Base-by-base conservation (phyloP, 2,888 invertebrate species). In the Magallana nippona region DNA sequence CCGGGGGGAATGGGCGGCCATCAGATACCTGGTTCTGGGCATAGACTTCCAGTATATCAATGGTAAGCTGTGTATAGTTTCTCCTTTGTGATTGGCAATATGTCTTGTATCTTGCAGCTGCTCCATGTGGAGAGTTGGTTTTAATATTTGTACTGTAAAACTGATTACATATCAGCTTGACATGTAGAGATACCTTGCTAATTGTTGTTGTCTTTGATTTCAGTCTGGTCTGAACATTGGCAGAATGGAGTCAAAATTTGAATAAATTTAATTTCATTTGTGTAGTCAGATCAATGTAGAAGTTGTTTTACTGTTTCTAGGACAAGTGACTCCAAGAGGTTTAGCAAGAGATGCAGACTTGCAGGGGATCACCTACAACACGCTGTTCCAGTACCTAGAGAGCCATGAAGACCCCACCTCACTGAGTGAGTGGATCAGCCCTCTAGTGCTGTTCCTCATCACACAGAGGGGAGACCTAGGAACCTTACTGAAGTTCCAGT, bases 11-110 rank as follows among this genome's bases (percentile, higher is more conserved):
- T 90, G 90, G 90, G 81, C 84, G 56, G 83, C 85, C 27, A 85
- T 89, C 1, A 85, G 86, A 19, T 86, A 85, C 56, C 86, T 90
- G 3, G 32, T 88, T 10, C 79, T 89, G n/a, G 89, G 89, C 10
- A 58, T 80, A 19, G 55, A 55, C 78, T 56, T 78, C 55, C 13
- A 22, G 32, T 71, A 27, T 71, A 22, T 5, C 19, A 32, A 32
- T 71, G 71, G 71, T 71, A 71, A 15, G 71, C 44, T 44, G 44
- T 44, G 44, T 32, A 32, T 32, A 71, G 10, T 63, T 13, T 13
- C 15, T 71, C 27, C 22, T 2, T 17, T n/a, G 17, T 60, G 60
- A 60, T 44, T 44, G 44, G 44, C 44, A 44, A 44, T 8, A 5
- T 44, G 3, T 44, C 44, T 44, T 5, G 8, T 44, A 44, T 44